Percentiles rank a stretch among this genome's conserved stretches.
phyloP scores from a whole-genome alignment of 2,113 vertebrate genomes.

The Hippolais icterina region DNA sequence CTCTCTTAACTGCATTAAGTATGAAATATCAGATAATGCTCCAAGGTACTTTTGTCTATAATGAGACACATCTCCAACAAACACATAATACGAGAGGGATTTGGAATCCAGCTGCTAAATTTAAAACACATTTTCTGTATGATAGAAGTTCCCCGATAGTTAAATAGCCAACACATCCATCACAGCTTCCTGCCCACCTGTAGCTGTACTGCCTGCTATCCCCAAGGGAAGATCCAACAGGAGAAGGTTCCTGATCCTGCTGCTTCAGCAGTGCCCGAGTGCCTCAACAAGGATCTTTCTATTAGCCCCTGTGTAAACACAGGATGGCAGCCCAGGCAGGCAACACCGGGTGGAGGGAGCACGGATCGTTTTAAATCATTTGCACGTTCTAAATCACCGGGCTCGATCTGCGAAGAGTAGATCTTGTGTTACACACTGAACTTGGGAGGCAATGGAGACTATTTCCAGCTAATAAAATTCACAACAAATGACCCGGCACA shows the following conservation, averaged over 20 bases:
- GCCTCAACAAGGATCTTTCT: conserved; percentile 19
- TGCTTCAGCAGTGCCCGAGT: rapidly evolving
- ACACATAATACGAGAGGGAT: neutral
- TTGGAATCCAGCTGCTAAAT: neutral
- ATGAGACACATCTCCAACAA: neutral
- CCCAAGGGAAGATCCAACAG: neutral
- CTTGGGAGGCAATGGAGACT: neutral
- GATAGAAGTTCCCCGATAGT: neutral
- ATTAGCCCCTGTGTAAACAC: neutral
- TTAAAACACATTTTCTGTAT: neutral
- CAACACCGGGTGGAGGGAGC: neutral
- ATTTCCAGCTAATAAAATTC: conserved; percentile 28
- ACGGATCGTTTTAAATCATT: neutral
- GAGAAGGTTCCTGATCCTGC: neutral
- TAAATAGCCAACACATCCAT: neutral
- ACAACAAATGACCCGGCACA: neutral
- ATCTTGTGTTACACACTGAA: neutral
- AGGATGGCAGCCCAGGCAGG: neutral
- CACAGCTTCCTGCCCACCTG: neutral
- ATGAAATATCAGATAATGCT: neutral
- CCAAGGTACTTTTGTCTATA: neutral
- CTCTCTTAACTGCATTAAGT: neutral
- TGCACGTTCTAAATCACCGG: neutral
- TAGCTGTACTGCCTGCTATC: rapidly evolving
- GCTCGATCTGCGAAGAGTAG: neutral